phyloP scores from a whole-genome alignment of 1,140 invertebrate genomes.

The Penaeus indicus region DNA sequence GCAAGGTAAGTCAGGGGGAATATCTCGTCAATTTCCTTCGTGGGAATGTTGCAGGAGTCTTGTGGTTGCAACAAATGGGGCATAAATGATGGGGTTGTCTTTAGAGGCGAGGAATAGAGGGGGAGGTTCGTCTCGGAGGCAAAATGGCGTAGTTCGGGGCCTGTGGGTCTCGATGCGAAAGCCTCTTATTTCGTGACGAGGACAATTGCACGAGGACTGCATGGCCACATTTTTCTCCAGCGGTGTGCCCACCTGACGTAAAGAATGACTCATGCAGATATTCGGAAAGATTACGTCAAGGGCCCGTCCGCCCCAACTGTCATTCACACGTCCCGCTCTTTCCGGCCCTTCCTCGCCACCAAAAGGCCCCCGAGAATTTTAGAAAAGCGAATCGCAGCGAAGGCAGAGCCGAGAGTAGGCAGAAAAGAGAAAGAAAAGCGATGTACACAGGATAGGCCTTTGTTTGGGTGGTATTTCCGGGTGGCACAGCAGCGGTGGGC shows the following conservation, averaged over 20 bases:
- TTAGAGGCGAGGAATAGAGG: not conserved
- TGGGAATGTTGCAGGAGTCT: conserved; percentile 29
- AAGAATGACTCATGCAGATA: no score
- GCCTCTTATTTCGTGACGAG: not conserved
- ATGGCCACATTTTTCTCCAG: no score
- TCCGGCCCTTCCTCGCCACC: no score
- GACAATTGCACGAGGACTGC: no score
- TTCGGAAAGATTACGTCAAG: no score
- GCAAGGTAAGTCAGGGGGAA: not conserved
- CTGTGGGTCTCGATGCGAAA: not conserved
- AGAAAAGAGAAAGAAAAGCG: not conserved
- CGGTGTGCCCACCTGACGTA: no score
- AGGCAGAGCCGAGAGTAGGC: no score
- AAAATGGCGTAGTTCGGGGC: conserved; percentile 54
- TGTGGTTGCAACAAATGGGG: not conserved
- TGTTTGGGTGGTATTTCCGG: conserved; percentile 19
- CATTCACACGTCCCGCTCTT: no score
- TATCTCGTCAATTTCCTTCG: not conserved
- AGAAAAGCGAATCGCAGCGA: not conserved
- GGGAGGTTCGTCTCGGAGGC: conserved; percentile 11
- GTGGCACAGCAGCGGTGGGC: not conserved
- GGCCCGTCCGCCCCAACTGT: no score
- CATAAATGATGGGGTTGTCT: not conserved
- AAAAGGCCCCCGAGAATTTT: not conserved
- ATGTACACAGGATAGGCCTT: conserved; percentile 7